Conservation (phyloP, 1,140 invertebrate species). For the Lepidurus arcticus region DNA sequence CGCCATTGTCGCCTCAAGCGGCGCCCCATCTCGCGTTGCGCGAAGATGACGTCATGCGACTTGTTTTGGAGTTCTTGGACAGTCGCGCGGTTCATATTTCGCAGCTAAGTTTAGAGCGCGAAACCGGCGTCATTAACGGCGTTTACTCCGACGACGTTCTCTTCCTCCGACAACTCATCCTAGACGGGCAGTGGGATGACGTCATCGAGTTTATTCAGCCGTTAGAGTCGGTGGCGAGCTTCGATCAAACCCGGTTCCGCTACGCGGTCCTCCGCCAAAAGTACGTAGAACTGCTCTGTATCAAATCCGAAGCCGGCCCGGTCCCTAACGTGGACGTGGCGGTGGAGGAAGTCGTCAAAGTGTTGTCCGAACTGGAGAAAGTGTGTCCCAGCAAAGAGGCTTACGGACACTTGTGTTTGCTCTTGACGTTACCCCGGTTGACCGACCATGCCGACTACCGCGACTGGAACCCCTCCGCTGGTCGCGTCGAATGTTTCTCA, state of each 20-base stretch:
- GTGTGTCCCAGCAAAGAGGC: conserved; percentile 86
- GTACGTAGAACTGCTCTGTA: conserved; percentile 89
- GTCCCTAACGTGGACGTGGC: conserved; percentile 76
- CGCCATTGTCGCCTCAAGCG: background rate
- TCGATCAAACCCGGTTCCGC: conserved; percentile 41
- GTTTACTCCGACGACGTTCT: conserved; percentile 81
- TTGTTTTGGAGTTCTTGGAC: conserved; percentile 86
- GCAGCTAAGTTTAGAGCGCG: conserved; percentile 85
- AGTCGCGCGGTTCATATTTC: conserved; percentile 82
- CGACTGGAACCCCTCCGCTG: conserved; percentile 86
- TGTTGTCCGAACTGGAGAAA: conserved; percentile 79
- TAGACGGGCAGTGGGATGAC: conserved; percentile 98
- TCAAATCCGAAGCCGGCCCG: conserved; percentile 74
- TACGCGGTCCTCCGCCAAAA: conserved; percentile 86
- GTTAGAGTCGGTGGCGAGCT: conserved; percentile 65
- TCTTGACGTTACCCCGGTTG: conserved; percentile 84
- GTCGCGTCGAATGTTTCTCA: conserved; percentile 76
- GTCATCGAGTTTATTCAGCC: conserved; percentile 94
- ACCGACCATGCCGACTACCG: conserved; percentile 82
- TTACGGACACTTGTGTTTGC: conserved; percentile 83
- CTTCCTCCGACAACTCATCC: conserved; percentile 85
- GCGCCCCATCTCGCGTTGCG: conserved; percentile 67
- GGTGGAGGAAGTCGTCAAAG: conserved; percentile 89
- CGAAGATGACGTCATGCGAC: conserved; percentile 85
- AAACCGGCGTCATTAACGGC: conserved; percentile 92